Conservation (phyloP, 2,113 vertebrate species). For the Plecturocebus donacophilus region DNA sequence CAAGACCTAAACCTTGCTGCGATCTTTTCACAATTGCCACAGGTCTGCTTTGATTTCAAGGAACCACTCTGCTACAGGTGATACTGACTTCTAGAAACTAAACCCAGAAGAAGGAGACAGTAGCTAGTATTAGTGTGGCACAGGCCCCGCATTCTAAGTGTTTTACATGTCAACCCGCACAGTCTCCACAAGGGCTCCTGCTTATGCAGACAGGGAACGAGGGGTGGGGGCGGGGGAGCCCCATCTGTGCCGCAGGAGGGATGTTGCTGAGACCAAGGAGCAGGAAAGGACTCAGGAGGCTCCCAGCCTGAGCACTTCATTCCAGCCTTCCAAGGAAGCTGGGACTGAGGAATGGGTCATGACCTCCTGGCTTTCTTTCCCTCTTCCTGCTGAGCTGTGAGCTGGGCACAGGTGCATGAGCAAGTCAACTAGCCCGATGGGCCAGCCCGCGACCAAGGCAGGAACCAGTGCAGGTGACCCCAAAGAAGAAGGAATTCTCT, state of each 20-base stretch:
- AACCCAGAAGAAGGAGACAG: not conserved
- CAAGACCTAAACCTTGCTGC: not conserved
- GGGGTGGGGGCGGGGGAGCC: not conserved
- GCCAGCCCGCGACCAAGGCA: not conserved
- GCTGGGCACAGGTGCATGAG: not conserved
- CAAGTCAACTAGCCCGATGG: not conserved
- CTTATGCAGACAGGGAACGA: not conserved
- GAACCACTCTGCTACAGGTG: not conserved
- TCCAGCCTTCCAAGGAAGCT: not conserved
- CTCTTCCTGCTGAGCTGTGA: not conserved
- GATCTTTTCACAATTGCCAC: not conserved
- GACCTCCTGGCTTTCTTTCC: fast-evolving
- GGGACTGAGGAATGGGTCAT: fast-evolving
- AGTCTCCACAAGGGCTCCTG: not conserved
- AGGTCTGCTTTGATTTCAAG: not conserved
- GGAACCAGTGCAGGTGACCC: no score
- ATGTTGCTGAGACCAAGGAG: not conserved
- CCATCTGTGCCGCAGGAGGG: not conserved
- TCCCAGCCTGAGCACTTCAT: not conserved
- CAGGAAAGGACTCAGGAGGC: not conserved
- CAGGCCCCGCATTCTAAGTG: not conserved
- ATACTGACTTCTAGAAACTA: not conserved
- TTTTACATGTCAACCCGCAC: not conserved
- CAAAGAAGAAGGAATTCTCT: not conserved
- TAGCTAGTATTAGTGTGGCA: not conserved